Base-by-base conservation (phyloP, 2,888 invertebrate genomes). In the Pristionchus arcanus region DNA sequence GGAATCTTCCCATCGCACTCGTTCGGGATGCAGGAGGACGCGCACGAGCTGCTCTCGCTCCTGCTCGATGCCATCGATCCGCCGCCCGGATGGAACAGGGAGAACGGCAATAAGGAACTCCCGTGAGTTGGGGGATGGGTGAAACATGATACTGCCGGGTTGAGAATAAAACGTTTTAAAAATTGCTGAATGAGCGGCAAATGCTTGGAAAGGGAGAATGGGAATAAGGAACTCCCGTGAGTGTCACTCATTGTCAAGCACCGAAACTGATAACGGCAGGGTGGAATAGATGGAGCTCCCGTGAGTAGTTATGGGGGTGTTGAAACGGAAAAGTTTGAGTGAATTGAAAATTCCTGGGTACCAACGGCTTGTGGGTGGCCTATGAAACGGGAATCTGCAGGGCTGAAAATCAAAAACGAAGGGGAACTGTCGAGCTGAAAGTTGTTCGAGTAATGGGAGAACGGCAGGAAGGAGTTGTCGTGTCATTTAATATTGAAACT, bases 41-140 rank as follows among this genome's bases (percentile, higher is more conserved):
- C 94, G 2, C 94, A 94, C 88, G 94, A 94, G 89, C 90, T 94
- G 91, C 90, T 94, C 19, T 83, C 92, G 21, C 90, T 94, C 37
- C 85, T 94, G 85, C 90, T 94, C 21, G 92, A 94, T 66, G 92
- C 92, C 25, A 88, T 94, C 42, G 94, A 94, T 28, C 92, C 92
- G 13, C 91, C 91, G 53, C 84, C 81, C 55, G 87, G 88, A 74
- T 85, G 59, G 55, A 74, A 66, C n/a, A 11, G 74, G n/a, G 55
- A 74, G 21, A 25, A 42, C 3, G 74, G 74, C 19, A 74, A 74
- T 21, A 74, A 71, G 88, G 88, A 71, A 37, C 59, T 88, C 2
- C 87, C 87, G 87, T 87, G 28, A 87, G 87, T 68, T 49, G 49
- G 34, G 5, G 59, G 28, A 31, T 1, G 34, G 37, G 2, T 81